Base-by-base conservation (phyloP, 2,888 invertebrate genomes). In the Aelia acuminata region DNA sequence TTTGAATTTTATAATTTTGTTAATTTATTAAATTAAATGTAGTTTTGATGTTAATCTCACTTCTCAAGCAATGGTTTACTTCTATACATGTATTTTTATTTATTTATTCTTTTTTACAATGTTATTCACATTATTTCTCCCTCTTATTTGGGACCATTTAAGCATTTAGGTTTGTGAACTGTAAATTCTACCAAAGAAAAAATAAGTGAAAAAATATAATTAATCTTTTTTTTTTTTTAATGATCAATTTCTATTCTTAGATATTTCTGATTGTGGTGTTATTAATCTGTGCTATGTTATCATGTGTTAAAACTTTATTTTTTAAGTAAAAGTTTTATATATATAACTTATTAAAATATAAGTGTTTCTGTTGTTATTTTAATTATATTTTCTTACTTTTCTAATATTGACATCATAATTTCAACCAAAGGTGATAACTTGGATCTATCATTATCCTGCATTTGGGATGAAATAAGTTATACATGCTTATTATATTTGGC, bases 81-180 rank as follows among this genome's bases (percentile, higher is more conserved):
- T 53, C 1, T 50, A 4, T 2, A n/a, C n/a, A 20, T 49, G 1
- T 53, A 53, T 0, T 53, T 50, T n/a, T n/a, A n/a, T n/a, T n/a
- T n/a, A n/a, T n/a, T n/a, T n/a, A n/a, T 20, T 20, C 3, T 50
- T 50, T 48, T 7, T 15, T 48, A 13, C 22, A 22, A 20, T 7
- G 22, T 20, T 49, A n/a, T 53, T 3, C 22, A 57, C 22, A 26
- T 57, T 57, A 57, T 57, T 26, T 57, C n/a, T n/a, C 5, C 20
- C 63, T 31, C 63, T 63, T 13, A 63, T 63, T 63, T 63, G 63
- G 63, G 63, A 63, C 63, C 63, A 63, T 18, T 31, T 63, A 31
- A 26, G 26, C 26, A 13, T 26, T 57, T 57, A 26, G 31, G 7
- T 31, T 63, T 31, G 18, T 35, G 13, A 63, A 15, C 2, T 18